phyloP scores from a whole-genome alignment of 2,797 vertebrate species.

The Loriculus beryllinus region DNA sequence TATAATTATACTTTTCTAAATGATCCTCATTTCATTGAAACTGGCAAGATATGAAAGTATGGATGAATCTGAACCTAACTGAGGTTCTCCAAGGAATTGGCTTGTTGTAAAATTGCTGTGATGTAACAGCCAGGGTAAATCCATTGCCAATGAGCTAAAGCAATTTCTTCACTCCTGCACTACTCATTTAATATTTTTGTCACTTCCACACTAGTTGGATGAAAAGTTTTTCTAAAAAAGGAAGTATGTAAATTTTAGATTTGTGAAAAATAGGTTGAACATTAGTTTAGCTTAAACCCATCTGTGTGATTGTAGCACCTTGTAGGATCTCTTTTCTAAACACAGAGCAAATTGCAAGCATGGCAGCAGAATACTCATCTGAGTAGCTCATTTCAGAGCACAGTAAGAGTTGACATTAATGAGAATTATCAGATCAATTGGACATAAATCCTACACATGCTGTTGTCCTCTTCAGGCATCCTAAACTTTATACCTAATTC shows the following conservation, averaged over 20 bases:
- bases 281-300: background rate
- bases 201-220: background rate
- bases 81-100: background rate
- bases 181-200: background rate
- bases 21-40: slow-evolving; percentile 4
- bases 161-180: background rate
- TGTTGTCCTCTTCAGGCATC: background rate
- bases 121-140: background rate
- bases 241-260: background rate
- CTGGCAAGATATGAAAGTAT: slow-evolving; percentile 10
- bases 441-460: background rate
- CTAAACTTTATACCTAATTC: background rate
- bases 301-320: background rate
- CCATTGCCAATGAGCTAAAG: background rate
- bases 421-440: background rate
- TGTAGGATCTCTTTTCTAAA: background rate
- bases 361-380: background rate
- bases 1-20: slow-evolving; percentile 3
- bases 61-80: background rate
- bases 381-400: background rate
- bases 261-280: background rate
- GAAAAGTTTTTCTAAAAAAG: background rate
- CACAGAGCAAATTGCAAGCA: background rate
- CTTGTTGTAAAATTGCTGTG: background rate
- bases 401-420: background rate